These are phyloP conservation scores for Rhimphoctona megacephalus DNA, from an alignment of 2,888 invertebrate species.

Conservation along the genomic window DNA sequence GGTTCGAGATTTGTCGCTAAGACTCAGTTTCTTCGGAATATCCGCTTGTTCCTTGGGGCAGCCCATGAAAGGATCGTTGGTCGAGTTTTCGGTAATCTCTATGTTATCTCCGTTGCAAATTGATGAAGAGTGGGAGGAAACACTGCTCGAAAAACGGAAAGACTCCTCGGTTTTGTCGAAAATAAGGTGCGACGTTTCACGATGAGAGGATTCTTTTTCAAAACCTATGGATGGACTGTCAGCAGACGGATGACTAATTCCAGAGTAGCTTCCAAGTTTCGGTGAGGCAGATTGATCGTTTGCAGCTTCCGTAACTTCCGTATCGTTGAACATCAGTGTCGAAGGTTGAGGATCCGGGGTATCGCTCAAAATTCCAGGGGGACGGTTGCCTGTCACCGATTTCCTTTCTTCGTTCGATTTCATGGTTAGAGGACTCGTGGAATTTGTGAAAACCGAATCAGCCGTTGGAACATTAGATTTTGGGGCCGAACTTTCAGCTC, in stretches of 20 bases:
- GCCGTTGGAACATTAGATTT: not conserved
- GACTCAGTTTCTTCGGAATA: not conserved
- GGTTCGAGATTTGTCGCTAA: not conserved
- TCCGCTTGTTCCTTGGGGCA: not conserved
- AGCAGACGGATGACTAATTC: not conserved
- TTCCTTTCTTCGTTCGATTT: not conserved
- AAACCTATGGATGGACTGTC: not conserved
- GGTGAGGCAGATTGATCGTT: not conserved
- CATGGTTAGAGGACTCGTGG: not conserved
- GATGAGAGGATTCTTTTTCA: conserved; percentile 27
- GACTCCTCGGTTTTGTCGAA: conserved; percentile 33
- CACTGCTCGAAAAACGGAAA: not conserved
- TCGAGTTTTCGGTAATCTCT: not conserved
- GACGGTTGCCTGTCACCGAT: not conserved
- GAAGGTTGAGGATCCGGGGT: conserved; percentile 49
- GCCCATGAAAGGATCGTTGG: conserved; percentile 22
- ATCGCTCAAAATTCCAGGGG: conserved; percentile 22
- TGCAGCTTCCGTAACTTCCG: not conserved
- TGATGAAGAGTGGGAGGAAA: not conserved
- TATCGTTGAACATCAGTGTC: conserved; percentile 47
- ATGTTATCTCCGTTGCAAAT: not conserved
- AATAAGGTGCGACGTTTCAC: conserved; percentile 25
- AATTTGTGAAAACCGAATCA: not conserved
- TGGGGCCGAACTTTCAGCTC: not conserved
- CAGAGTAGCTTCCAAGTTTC: not conserved